phyloP scores from a whole-genome alignment of 1,140 invertebrate genomes.

The Penaeus indicus region DNA sequence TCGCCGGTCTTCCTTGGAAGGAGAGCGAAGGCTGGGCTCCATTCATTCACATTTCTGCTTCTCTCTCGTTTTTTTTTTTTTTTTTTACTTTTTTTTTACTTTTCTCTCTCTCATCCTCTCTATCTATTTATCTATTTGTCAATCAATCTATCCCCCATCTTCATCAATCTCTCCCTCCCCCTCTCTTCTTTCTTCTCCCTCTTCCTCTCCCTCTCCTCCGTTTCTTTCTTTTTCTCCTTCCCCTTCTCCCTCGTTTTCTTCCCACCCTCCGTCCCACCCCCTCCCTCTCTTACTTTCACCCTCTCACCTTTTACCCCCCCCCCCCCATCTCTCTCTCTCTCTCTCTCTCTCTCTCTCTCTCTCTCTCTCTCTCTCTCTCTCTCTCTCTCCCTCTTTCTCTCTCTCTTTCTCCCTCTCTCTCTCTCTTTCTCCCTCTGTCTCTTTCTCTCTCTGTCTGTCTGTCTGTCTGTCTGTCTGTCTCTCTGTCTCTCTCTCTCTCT shows the following conservation, averaged over 20 bases:
- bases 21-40: too few relatives aligned
- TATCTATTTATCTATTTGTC: background rate
- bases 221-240: too few relatives aligned
- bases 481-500: background rate
- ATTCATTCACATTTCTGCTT: too few relatives aligned
- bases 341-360: background rate
- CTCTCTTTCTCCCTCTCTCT: background rate
- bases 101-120: background rate
- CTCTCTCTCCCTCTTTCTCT: background rate
- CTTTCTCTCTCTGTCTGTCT: constrained; percentile 2
- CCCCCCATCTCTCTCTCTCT: background rate
- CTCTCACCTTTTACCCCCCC: constrained; percentile 25
- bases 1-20: too few relatives aligned
- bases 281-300: background rate
- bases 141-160: too few relatives aligned
- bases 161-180: background rate
- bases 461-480: constrained; percentile 19
- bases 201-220: background rate
- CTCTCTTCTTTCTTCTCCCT: too few relatives aligned
- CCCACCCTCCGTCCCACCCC: background rate
- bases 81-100: background rate
- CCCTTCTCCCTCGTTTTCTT: too few relatives aligned
- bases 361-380: background rate
- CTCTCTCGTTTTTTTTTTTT: too few relatives aligned
- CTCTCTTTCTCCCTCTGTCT: background rate